phyloP scores from a whole-genome alignment of 2,888 invertebrate genomes.

The Seira ritae region DNA sequence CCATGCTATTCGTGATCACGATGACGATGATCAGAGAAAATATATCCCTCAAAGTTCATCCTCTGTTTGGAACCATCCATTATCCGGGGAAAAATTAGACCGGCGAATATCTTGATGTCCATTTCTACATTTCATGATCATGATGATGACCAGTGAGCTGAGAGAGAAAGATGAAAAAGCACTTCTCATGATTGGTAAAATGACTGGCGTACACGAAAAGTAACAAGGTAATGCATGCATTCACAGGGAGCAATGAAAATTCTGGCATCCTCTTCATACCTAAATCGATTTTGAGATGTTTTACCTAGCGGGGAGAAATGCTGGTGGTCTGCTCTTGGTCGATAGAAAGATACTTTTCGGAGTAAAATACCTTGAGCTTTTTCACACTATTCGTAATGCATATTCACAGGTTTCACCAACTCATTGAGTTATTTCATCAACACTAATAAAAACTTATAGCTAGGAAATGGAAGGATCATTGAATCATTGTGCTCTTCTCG shows the following conservation, averaged over 20 bases:
- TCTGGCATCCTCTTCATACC: background rate
- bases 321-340: background rate
- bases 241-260: background rate
- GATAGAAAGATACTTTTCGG: too few species aligned
- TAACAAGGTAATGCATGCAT: constrained; percentile 27
- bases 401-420: too few species aligned
- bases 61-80: background rate
- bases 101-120: constrained; percentile 3
- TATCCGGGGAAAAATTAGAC: background rate
- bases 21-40: background rate
- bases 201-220: constrained; percentile 54
- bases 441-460: too few species aligned
- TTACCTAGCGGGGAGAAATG: background rate
- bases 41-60: constrained; percentile 7
- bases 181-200: constrained; percentile 63
- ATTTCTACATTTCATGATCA: constrained; percentile 17
- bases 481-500: too few species aligned
- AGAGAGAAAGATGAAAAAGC: constrained; percentile 59
- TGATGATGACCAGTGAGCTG: constrained; percentile 51
- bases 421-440: too few species aligned
- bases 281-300: constrained; percentile 1
- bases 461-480: too few species aligned
- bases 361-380: background rate
- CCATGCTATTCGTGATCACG: background rate
- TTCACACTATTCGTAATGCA: background rate